Evolutionary conservation across 64 coral and sea anemone species (phyloP), one percentile per base, ranked within the genome.

Genomic region (Montipora capricornis): DNA sequence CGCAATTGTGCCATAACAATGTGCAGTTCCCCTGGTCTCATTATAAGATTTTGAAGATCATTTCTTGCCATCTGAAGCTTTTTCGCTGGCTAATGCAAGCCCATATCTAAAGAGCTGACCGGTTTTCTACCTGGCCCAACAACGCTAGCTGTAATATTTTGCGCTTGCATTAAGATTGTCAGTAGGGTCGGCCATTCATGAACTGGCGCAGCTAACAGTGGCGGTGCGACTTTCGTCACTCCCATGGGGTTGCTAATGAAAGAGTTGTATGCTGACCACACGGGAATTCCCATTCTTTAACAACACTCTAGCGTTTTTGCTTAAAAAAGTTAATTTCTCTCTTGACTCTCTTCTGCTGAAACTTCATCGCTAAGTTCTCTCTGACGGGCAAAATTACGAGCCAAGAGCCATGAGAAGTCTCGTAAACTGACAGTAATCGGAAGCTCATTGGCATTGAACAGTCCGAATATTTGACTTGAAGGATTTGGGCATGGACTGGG

Each of bases 321-420:
- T 68, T 68, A 3, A 68, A 68, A 68, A 14, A 0, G 13, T 16
- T 68, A 0, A 68, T 13, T 19, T 68, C 64, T 13, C 64, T 13
- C 13, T 68, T 29, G 60, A 64, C 60, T 14, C 2, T 64, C 10
- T 11, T 64, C 69, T 20, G 19, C 69, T 73, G 69, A 10, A 4
- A 46, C 37, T 44, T 76, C 26, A 46, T 44, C 14, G 74, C 74
- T 44, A 10, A 9, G 2, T 12, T 13, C 37, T 76, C 9, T 3
- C 26, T 44, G 24, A 12, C 37, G 7, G 8, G 74, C 4, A 3
- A 76, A 46, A 44, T 10, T 74, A 74, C 78, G 89, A 13, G 73
- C 71, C 15, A 77, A 9, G 6, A 89, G 24, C 87, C 87, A 89
- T 17, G 89, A n/a, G 22, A 58, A 59, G 50, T 91, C 74, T 8